These are phyloP conservation scores for Paraplagusia blochii DNA, from an alignment of 2,113 vertebrate genomes.

Conservation along the genomic window DNA sequence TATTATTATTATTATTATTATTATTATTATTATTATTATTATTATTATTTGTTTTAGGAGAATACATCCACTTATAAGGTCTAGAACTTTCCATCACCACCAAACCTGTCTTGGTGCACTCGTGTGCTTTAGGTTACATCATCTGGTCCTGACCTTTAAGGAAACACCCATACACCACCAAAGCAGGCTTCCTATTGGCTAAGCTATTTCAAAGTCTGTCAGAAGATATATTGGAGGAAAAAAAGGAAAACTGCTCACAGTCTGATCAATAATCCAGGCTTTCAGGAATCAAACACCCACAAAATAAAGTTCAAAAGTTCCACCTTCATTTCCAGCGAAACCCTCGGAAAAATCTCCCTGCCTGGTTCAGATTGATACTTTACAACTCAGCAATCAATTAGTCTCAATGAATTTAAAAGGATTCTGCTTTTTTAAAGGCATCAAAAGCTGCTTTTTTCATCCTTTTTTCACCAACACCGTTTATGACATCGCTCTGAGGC, in stretches of 20 bases:
- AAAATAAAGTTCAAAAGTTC: neutral
- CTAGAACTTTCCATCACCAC: neutral
- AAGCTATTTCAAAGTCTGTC: neutral
- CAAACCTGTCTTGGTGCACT: neutral
- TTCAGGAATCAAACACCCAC: too few species aligned
- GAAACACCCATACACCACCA: neutral
- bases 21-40: too few species aligned
- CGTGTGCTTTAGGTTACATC: neutral
- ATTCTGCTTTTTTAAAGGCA: neutral
- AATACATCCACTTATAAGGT: neutral
- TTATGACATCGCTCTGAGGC: conserved; percentile 20
- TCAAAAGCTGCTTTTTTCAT: conserved; percentile 6
- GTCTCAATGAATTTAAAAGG: conserved; percentile 8
- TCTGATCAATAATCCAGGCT: neutral
- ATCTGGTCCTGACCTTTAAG: neutral
- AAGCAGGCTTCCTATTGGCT: neutral
- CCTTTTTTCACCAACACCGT: conserved; percentile 7
- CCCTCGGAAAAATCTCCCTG: conserved; percentile 3
- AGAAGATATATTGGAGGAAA: neutral
- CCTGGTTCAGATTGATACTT: conserved; percentile 10
- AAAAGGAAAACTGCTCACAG: neutral
- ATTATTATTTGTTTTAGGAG: neutral
- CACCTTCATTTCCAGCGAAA: conserved; percentile 1
- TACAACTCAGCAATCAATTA: conserved; percentile 26
- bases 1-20: too few species aligned